Conservation (phyloP, 1,140 invertebrate genomes). For the Ladona fulva region DNA sequence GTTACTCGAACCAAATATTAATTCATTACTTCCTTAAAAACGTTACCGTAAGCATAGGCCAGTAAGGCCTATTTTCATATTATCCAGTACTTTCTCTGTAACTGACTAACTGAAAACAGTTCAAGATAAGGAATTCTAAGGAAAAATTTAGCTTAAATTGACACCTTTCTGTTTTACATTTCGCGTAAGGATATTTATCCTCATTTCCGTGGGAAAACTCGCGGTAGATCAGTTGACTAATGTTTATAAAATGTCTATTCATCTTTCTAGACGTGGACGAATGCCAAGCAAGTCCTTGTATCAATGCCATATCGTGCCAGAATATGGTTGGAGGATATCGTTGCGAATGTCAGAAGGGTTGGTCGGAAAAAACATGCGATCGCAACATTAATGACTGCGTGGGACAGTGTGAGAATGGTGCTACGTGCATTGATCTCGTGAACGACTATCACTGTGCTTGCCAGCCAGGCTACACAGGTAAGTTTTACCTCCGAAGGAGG, state of each 20-base stretch:
- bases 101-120: too few species aligned
- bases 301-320: conserved; percentile 69
- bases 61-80: too few species aligned
- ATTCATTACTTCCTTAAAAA: too few species aligned
- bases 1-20: too few species aligned
- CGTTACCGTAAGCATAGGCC: too few species aligned
- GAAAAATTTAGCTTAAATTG: too few species aligned
- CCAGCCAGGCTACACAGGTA: conserved; percentile 65
- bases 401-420: conserved; percentile 77
- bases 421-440: conserved; percentile 73
- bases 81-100: too few species aligned
- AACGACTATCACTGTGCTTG: conserved; percentile 78
- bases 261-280: conserved; percentile 47
- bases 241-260: neutral
- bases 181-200: too few species aligned
- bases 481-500: conserved; percentile 23
- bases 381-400: conserved; percentile 83
- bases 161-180: too few species aligned
- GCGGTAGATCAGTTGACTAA: too few species aligned
- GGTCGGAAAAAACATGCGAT: conserved; percentile 78
- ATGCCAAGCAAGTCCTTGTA: conserved; percentile 51
- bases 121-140: too few species aligned
- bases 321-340: conserved; percentile 75
- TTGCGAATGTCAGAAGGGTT: conserved; percentile 72
- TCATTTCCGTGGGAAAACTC: too few species aligned